Conservation (phyloP, 2,888 invertebrate genomes). For the Pelosia muscerda region DNA sequence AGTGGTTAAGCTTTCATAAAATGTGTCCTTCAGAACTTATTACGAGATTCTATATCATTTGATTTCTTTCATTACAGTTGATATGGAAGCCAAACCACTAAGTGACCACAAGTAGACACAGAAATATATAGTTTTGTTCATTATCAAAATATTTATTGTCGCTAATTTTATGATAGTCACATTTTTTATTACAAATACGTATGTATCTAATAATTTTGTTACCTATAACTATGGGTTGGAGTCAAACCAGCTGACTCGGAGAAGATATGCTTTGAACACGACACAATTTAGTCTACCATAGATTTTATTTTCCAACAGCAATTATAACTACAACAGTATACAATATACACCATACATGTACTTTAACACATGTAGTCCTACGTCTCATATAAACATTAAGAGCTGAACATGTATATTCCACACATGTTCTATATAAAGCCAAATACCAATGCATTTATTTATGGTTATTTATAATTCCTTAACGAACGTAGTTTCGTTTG, state of each 20-base stretch:
- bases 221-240: constrained; percentile 54
- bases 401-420: constrained; percentile 79
- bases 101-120: constrained; percentile 50
- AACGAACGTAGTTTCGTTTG: constrained; percentile 52
- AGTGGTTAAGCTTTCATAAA: constrained; percentile 38
- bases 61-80: constrained; percentile 15
- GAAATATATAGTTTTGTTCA: constrained; percentile 55
- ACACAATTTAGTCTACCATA: constrained; percentile 69
- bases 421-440: constrained; percentile 86
- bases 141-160: constrained; percentile 77
- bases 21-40: background rate
- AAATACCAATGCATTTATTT: constrained; percentile 86
- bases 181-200: constrained; percentile 61
- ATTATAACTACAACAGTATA: constrained; percentile 75
- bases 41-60: background rate
- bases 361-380: constrained; percentile 66
- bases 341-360: constrained; percentile 65
- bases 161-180: constrained; percentile 60
- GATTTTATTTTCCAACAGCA: constrained; percentile 68
- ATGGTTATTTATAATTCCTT: constrained; percentile 77
- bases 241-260: constrained; percentile 66
- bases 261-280: constrained; percentile 80
- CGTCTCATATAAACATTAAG: constrained; percentile 77
- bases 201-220: constrained; percentile 47
- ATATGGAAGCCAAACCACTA: constrained; percentile 54